Evolutionary conservation across 2,113 vertebrate species (phyloP).

Genomic region (Harpagus bidentatus): DNA sequence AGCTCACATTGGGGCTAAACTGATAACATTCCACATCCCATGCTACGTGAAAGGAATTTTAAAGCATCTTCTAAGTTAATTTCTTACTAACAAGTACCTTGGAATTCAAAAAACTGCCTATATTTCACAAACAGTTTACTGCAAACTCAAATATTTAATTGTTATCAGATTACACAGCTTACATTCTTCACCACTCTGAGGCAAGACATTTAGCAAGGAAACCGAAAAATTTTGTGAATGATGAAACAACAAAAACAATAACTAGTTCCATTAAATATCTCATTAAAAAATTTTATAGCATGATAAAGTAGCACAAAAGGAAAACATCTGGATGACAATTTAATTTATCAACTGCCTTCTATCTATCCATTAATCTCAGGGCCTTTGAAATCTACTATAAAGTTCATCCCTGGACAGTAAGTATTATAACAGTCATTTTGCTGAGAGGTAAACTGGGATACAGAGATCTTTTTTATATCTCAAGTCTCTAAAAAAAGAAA

Average conservation of each 20-base stretch:
- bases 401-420: background rate
- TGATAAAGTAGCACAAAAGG: background rate
- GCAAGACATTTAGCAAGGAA: background rate
- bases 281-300: background rate
- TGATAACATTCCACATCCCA: constrained; percentile 1
- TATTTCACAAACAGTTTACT: constrained; percentile 52
- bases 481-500: background rate
- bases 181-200: background rate
- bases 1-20: background rate
- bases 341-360: background rate
- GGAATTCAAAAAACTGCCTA: constrained; percentile 46
- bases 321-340: constrained; percentile 35
- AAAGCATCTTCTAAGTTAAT: constrained; percentile 62
- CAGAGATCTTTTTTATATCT: background rate
- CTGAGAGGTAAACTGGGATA: background rate
- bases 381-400: background rate
- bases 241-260: background rate
- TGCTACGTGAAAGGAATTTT: constrained; percentile 16
- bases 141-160: constrained; percentile 45
- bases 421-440: background rate
- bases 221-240: background rate
- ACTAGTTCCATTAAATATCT: constrained; percentile 40
- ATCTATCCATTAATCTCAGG: background rate
- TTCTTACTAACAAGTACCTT: constrained; percentile 44
- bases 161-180: constrained; percentile 24